These are phyloP conservation scores for Merluccius polli DNA, from an alignment of 2,797 vertebrate species.

Conservation along the genomic window DNA sequence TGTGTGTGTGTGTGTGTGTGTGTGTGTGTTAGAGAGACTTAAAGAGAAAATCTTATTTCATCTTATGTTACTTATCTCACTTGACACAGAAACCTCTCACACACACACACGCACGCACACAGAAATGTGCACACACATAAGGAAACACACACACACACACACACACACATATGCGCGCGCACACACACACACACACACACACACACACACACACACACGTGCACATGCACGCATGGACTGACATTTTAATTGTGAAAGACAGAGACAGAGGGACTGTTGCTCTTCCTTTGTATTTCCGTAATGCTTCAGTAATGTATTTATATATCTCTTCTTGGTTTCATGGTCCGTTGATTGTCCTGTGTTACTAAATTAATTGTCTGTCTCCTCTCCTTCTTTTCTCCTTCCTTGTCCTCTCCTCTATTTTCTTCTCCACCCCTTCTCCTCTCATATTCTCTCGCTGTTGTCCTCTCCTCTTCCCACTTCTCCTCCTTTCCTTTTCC, in stretches of 20 bases:
- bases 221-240: background rate
- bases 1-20: slow-evolving; percentile 1
- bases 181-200: background rate
- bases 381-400: background rate
- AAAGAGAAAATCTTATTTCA: background rate
- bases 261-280: background rate
- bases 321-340: background rate
- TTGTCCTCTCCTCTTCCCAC: too few relatives aligned
- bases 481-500: too few relatives aligned
- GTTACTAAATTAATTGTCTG: background rate
- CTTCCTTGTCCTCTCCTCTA: background rate
- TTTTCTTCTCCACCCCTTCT: background rate
- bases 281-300: background rate
- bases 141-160: background rate
- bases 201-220: background rate
- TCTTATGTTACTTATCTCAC: background rate
- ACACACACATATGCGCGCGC: background rate
- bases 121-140: background rate
- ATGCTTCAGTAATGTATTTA: background rate
- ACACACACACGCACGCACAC: background rate
- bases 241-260: background rate
- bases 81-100: background rate
- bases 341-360: background rate
- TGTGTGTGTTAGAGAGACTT: slow-evolving; percentile 1
- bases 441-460: too few relatives aligned